phyloP scores from a whole-genome alignment of 2,797 vertebrate species.

The Kryptolebias ocellatus region DNA sequence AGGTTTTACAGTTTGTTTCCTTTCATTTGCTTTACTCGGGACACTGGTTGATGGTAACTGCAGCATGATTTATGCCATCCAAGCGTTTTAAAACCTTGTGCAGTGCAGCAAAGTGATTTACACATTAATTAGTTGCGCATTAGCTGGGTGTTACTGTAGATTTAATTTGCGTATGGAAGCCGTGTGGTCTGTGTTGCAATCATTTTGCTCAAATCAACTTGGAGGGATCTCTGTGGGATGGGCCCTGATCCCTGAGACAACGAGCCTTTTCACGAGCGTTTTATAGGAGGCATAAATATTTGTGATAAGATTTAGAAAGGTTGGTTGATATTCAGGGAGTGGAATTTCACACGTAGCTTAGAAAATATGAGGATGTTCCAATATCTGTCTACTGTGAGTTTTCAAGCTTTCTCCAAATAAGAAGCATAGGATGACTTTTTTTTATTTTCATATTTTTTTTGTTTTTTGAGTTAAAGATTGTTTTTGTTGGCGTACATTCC shows the following conservation, averaged over 20 bases:
- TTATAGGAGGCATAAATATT: constrained; percentile 20
- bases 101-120: constrained; percentile 25
- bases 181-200: constrained; percentile 40
- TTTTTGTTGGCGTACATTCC: constrained; percentile 15
- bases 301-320: constrained; percentile 42
- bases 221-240: constrained; percentile 32
- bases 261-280: constrained; percentile 46
- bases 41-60: constrained; percentile 26
- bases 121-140: constrained; percentile 21
- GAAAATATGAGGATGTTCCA: constrained; percentile 5
- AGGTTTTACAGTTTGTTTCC: constrained; percentile 26
- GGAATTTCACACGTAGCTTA: constrained; percentile 47
- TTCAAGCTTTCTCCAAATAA: too few relatives aligned
- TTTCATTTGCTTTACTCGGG: constrained; percentile 13
- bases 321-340: constrained; percentile 11
- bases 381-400: constrained; percentile 9
- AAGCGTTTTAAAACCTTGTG: neutral
- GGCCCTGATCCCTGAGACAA: constrained; percentile 41
- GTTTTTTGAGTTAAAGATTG: constrained; percentile 1
- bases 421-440: constrained; percentile 13
- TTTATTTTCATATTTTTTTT: constrained; percentile 45
- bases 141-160: constrained; percentile 15
- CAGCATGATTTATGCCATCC: constrained; percentile 27
- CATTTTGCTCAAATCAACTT: constrained; percentile 48
- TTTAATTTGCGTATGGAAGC: constrained; percentile 49